A percentile compares a stretch with the other conserved stretches of the same genome.
Conservation (phyloP, 2,888 invertebrate genomes). For the Glyphotaelius pellucidus region DNA sequence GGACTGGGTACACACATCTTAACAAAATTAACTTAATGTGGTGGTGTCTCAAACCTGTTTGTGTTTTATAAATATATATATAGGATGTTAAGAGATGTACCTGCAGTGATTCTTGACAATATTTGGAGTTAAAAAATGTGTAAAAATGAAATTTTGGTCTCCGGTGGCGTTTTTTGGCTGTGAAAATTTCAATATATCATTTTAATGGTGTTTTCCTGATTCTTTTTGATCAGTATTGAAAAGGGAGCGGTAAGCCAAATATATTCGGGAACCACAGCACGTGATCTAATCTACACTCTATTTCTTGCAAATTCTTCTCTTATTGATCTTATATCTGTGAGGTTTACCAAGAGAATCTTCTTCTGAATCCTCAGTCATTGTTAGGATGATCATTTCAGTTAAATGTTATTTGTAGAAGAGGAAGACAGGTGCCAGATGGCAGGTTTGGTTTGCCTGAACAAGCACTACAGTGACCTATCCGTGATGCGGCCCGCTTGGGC, state of each 20-base stretch:
- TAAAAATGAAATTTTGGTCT: too few species aligned
- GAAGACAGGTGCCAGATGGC: slow-evolving; percentile 79
- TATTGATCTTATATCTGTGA: not conserved
- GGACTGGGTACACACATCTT: too few species aligned
- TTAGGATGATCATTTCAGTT: not conserved
- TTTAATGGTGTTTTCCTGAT: too few species aligned
- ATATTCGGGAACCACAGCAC: not conserved
- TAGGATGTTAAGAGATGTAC: too few species aligned
- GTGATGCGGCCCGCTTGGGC: slow-evolving; percentile 83
- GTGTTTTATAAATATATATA: too few species aligned
- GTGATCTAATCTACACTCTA: not conserved
- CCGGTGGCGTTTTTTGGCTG: too few species aligned
- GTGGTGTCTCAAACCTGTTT: too few species aligned
- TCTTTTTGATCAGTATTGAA: too few species aligned
- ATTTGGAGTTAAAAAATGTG: too few species aligned
- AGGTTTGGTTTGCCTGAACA: slow-evolving; percentile 82
- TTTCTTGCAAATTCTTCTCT: not conserved
- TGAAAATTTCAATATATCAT: too few species aligned
- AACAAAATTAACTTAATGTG: too few species aligned
- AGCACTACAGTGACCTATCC: slow-evolving; percentile 79
- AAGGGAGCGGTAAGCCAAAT: not conserved
- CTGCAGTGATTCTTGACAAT: too few species aligned
- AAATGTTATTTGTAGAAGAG: slow-evolving; percentile 71
- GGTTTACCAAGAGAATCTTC: not conserved
- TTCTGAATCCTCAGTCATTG: not conserved